Base-by-base conservation (phyloP, 1,140 invertebrate species). In the Piezodorus guildinii region DNA sequence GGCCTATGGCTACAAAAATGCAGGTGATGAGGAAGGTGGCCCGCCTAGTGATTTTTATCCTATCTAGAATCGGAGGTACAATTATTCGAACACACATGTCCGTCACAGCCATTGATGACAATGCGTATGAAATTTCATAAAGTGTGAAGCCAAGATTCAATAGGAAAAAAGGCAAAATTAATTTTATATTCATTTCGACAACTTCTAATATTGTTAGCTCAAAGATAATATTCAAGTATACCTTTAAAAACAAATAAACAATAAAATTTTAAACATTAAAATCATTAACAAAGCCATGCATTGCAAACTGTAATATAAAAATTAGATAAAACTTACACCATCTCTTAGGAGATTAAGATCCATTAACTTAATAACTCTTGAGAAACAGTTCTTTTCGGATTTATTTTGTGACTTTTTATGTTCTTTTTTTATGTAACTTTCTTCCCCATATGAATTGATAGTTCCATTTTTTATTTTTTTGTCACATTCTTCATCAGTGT, bases 21-120 rank as follows among this genome's bases (percentile, higher is more conserved):
- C 82, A 79, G 19, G 81, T 83, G 14, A 83, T 69, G 71, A 86
- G 81, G 67, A 88, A 86, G 17, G 86, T 77, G 63, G 79, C 80
- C 68, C 85, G 81, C 73, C 86, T 86, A 39, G 80, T 81, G 59
- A 85, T 79, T 27, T 78, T 77, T 30, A 82, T 74, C 54, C 79
- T 78, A 70, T 87, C 85, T 68, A 84, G 86, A 56, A 88, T 80
- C 4, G 85, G 84, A 3, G 86, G 85, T 65, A 88, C 70, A 15
- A 60, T 16, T 12, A 69, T 62, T 30, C 70, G 34, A 15, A 67
- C 68, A 10, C 25, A 25, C 12, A 71, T 65, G 60, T 70, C 68
- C 1, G 69, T 62, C 15, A 66, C 63, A 0, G 69, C 69, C 63
- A 71, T 67, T 15, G 67, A 45, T 3, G 65, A 66, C 14, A 71